Conservation (phyloP, 2,888 invertebrate genomes). For the Drosophila greeni region DNA sequence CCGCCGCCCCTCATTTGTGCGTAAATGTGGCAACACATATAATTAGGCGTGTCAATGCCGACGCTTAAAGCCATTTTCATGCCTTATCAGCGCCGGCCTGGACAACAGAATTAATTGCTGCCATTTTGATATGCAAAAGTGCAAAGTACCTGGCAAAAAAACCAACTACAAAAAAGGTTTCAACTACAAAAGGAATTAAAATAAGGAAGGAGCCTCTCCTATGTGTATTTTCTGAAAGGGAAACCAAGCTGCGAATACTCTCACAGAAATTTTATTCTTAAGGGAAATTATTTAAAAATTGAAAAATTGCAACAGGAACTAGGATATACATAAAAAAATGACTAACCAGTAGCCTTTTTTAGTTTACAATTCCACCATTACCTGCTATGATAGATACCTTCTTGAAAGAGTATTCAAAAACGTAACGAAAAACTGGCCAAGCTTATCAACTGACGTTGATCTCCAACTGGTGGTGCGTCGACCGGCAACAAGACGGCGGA, state of each 20-base stretch:
- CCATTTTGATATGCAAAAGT: constrained; percentile 69
- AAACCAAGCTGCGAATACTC: constrained; percentile 1
- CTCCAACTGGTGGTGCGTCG: constrained; percentile 60
- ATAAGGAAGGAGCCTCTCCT: constrained; percentile 16
- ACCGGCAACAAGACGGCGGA: constrained; percentile 36
- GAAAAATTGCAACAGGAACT: background rate
- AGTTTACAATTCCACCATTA: too few species aligned
- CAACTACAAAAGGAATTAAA: constrained; percentile 18
- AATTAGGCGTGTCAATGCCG: constrained; percentile 75
- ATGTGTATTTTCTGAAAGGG: background rate
- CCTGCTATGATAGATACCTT: constrained; percentile 48
- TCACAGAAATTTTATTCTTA: background rate
- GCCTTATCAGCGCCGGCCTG: constrained; percentile 57
- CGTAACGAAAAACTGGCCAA: constrained; percentile 32
- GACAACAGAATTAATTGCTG: constrained; percentile 70
- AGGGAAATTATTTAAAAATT: background rate
- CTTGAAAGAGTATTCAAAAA: constrained; percentile 44
- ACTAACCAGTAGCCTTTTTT: too few species aligned
- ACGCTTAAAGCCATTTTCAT: constrained; percentile 66
- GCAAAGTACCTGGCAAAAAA: constrained; percentile 47
- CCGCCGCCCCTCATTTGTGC: constrained; percentile 47
- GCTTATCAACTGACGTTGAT: constrained; percentile 70
- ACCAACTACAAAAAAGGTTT: constrained; percentile 6
- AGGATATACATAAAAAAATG: too few species aligned
- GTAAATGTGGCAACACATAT: constrained; percentile 67